Evolutionary conservation across 2,797 vertebrate genomes (phyloP), one percentile per base, ranked within the genome.

Genomic region (Lophius americanus): DNA sequence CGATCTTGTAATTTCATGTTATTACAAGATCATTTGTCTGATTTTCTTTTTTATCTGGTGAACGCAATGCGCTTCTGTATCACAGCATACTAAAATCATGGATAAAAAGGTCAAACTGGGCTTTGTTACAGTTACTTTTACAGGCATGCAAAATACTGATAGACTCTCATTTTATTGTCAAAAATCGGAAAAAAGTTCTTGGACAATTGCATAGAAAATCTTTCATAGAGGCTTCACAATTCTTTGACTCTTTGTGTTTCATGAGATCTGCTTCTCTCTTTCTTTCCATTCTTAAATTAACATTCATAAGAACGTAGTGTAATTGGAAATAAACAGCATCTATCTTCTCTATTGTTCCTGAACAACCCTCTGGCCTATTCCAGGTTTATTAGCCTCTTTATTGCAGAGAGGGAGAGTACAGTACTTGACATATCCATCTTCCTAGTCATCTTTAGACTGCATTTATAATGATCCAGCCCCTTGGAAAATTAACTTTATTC

Each of bases 401-500:
- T 90, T 90, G 89, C 86, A 76, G 68, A 78, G 76, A 73, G 71
- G 69, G 76, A 84, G 78, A 79, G 76, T 85, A 86, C 82, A 85
- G 81, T 83, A 83, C 84, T 88, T 87, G 85, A 89, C 86, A 89
- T 86, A 87, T 91, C 81, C 81, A 90, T 92, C 87, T 90, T 84
- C 85, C 61, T 43, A 36, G 79, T 88, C 83, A 87, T 88, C 81
- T 79, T 86, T 87, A 87, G 86, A 82, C 81, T 71, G 61, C 75
- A 72, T 89, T 90, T 87, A 87, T 90, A 89, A 90, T 89, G 84
- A 86, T 80, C 84, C 71, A 81, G 85, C 64, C 84, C 79, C 77
- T 87, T 75, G 84, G 87, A 91, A 92, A 91, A 91, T 92, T 87
- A 93, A 94, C 90, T 90, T 92, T 93, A 94, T 93, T 93, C 92